Percentiles rank a stretch among this genome's conserved stretches.
Conservation (phyloP, 2,888 invertebrate species). For the Dermolepida albohirtum region DNA sequence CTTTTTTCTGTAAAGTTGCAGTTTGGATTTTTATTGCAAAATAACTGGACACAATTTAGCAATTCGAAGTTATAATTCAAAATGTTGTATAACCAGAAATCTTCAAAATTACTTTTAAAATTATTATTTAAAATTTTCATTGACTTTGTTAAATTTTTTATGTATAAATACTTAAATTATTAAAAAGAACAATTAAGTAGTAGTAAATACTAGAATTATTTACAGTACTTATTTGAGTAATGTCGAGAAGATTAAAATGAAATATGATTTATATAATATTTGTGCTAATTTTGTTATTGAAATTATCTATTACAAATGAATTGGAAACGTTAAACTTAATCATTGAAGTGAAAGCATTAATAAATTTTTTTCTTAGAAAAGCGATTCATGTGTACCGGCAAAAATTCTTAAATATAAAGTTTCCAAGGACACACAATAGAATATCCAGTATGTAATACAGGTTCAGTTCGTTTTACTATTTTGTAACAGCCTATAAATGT, state of each 20-base stretch:
- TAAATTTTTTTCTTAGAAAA: constrained; percentile 8
- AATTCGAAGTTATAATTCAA: no score
- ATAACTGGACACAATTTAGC: no score
- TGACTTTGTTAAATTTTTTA: no score
- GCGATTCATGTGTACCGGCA: not conserved
- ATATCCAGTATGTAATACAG: not conserved
- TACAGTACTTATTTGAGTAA: no score
- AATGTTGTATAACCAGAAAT: no score
- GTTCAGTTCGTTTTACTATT: not conserved
- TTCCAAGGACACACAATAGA: constrained; percentile 23
- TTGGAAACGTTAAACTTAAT: not conserved
- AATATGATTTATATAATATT: constrained; percentile 6
- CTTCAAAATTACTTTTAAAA: no score
- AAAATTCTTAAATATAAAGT: not conserved
- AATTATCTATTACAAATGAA: constrained; percentile 2
- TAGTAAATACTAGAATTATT: no score
- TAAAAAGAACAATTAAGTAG: no score
- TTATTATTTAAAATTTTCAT: no score
- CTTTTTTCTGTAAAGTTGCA: no score
- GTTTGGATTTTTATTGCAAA: no score
- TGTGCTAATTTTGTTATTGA: not conserved
- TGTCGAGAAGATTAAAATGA: not conserved
- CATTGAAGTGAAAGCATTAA: constrained; percentile 28
- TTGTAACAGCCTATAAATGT: constrained; percentile 20
- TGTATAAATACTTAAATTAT: no score